These are phyloP conservation scores for Hypomecis atomaria DNA, from an alignment of 2,888 invertebrate genomes.

Conservation along the genomic window DNA sequence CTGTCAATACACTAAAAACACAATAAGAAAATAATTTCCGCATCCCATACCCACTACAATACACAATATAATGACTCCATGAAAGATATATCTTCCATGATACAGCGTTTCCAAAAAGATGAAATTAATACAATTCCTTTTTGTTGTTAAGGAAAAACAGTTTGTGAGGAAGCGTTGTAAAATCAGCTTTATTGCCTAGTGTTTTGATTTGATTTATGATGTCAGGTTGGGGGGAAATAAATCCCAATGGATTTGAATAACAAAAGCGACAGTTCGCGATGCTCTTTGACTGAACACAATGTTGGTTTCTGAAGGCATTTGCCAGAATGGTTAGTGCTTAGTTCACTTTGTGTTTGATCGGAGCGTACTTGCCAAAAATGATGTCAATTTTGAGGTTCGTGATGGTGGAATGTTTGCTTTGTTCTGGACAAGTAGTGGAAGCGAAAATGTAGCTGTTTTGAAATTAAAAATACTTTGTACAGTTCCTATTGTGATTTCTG, in stretches of 20 bases:
- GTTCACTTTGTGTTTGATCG: slow-evolving; percentile 10
- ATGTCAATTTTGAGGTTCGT: no score
- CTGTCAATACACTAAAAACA: slow-evolving; percentile 12
- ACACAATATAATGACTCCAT: slow-evolving; percentile 14
- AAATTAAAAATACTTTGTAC: no score
- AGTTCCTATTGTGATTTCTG: no score
- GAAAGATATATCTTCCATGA: slow-evolving; percentile 35
- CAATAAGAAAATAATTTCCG: slow-evolving; percentile 13
- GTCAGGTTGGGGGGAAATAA: slow-evolving; percentile 16
- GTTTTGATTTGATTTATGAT: slow-evolving; percentile 13
- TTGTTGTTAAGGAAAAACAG: slow-evolving; percentile 42
- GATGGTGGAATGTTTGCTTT: no score
- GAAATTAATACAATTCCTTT: slow-evolving; percentile 50
- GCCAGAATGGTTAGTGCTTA: slow-evolving; percentile 31
- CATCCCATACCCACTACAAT: slow-evolving; percentile 7
- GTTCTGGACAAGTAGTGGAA: no score
- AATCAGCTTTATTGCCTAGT: slow-evolving; percentile 22
- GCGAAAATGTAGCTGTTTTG: no score
- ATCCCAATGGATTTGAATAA: slow-evolving; percentile 41
- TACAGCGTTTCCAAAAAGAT: slow-evolving; percentile 45
- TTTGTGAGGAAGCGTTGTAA: slow-evolving; percentile 1
- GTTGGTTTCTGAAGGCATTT: slow-evolving; percentile 35
- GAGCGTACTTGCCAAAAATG: neutral
- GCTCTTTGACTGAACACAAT: slow-evolving; percentile 41
- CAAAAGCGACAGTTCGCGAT: slow-evolving; percentile 35